Conservation (phyloP, 2,797 vertebrate species). For the Epinephelus awoara region DNA sequence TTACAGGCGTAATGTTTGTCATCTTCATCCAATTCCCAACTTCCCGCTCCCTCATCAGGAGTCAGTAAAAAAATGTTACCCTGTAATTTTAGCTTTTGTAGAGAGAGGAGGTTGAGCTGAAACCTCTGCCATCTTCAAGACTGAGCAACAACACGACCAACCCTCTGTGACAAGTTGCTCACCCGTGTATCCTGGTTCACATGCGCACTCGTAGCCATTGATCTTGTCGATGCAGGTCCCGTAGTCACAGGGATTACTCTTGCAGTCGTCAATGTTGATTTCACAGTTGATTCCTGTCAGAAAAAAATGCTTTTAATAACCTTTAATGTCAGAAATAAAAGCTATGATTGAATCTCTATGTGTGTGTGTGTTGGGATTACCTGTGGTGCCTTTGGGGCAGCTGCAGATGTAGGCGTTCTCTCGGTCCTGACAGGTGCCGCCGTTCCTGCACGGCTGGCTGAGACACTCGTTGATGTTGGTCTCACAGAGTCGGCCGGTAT, state of each 20-base stretch:
- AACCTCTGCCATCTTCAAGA: no score
- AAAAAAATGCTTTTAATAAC: conserved; percentile 13
- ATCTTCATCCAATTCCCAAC: no score
- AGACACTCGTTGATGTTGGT: conserved; percentile 97
- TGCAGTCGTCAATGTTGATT: conserved; percentile 95
- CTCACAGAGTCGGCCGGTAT: conserved; percentile 94
- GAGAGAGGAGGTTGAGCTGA: no score
- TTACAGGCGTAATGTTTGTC: no score
- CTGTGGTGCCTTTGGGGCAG: conserved; percentile 94
- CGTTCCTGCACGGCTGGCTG: conserved; percentile 95
- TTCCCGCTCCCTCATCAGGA: no score
- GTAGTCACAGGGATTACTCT: conserved; percentile 92
- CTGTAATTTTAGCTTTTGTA: no score
- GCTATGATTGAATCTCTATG: background rate
- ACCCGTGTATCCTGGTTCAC: conserved; percentile 95
- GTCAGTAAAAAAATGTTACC: background rate
- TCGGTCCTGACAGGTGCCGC: conserved; percentile 93
- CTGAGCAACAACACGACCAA: no score
- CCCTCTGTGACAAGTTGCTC: conserved; percentile 45
- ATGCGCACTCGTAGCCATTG: conserved; percentile 93
- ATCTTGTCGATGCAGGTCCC: conserved; percentile 98
- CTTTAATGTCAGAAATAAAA: background rate
- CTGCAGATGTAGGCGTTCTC: conserved; percentile 92
- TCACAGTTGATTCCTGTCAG: conserved; percentile 93
- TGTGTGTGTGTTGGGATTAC: conserved; percentile 71